Evolutionary conservation across 2,888 invertebrate species (phyloP), one percentile per base, ranked within the genome.

Genomic region (Eupithecia insigniata): DNA sequence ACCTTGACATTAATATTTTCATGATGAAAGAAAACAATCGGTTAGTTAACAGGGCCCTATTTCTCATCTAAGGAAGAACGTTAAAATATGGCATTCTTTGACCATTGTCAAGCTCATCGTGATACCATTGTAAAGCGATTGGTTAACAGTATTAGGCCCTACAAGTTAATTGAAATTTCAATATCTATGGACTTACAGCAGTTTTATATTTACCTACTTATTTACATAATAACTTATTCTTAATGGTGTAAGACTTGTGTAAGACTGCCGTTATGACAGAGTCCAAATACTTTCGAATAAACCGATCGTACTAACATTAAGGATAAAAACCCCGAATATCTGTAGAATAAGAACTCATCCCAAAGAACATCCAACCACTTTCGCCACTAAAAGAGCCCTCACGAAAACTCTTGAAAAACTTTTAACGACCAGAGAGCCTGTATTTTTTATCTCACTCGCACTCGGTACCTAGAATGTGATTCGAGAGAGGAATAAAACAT

Each of bases 401-500:
- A 36, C 65, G 60, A 68, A 70, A 70, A 66, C 70, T 68, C 73
- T 70, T 62, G 66, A 69, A 74, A 73, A 74, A 74, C 69, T 74
- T 74, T 74, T 74, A 74, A 71, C 71, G 74, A 74, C 64, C 74
- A 67, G 61, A 74, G 64, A 69, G 66, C 51, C 28, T 51, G 18
- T 28, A 26, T 26, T 26, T 16, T 43, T 14, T 22, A 8, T 67
- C 69, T 43, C 71, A 36, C 18, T 74, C 43, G 10, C 28, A 12
- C 69, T 8, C 69, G 26, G 26, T 34, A 62, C 28, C 69, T 64
- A 69, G 74, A 67, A 22, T 58, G 71, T 65, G 71, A 67, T 36
- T 67, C 16, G 67, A 74, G 70, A 73, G 75, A 66, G 61, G 60
- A 74, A 76, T 69, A 51, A 65, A 71, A 78, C 80, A 81, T 62